Conservation (phyloP, 2,797 vertebrate genomes). For the Urocyon cinereoargenteus region DNA sequence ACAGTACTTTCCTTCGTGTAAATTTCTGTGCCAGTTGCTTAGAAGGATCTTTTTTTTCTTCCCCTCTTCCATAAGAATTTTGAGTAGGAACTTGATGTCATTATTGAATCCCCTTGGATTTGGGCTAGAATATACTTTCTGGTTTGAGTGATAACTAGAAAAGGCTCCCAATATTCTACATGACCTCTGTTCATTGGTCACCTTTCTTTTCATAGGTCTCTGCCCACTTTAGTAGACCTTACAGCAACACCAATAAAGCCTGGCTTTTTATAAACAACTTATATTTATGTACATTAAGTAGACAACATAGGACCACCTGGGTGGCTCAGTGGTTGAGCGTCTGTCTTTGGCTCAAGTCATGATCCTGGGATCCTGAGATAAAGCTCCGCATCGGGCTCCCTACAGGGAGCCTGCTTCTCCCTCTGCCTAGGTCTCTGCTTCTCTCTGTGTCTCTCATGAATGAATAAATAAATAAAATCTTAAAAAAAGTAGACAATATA, state of each 20-base stretch:
- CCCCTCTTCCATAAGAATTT: background rate
- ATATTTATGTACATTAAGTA: background rate
- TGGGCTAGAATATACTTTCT: background rate
- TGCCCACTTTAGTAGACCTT: background rate
- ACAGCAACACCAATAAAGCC: background rate
- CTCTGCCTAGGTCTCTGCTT: too few species aligned
- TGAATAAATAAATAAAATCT: too few species aligned
- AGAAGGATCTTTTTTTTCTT: background rate
- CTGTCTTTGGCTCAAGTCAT: too few species aligned
- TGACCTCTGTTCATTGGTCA: background rate
- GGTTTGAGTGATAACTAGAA: background rate
- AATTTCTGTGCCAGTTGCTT: background rate
- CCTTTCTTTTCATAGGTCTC: background rate
- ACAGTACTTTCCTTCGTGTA: accelerated
- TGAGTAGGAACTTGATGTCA: background rate
- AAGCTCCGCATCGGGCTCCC: too few species aligned
- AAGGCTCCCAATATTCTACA: background rate
- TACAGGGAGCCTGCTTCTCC: too few species aligned
- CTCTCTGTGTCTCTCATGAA: too few species aligned
- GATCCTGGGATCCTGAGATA: too few species aligned
- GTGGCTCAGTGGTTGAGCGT: too few species aligned
- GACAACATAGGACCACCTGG: too few species aligned
- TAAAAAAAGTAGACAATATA: background rate
- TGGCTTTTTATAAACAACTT: background rate
- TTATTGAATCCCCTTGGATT: background rate